Conservation (phyloP, 2,797 vertebrate species). For the Enteromius unitaeniatus region DNA sequence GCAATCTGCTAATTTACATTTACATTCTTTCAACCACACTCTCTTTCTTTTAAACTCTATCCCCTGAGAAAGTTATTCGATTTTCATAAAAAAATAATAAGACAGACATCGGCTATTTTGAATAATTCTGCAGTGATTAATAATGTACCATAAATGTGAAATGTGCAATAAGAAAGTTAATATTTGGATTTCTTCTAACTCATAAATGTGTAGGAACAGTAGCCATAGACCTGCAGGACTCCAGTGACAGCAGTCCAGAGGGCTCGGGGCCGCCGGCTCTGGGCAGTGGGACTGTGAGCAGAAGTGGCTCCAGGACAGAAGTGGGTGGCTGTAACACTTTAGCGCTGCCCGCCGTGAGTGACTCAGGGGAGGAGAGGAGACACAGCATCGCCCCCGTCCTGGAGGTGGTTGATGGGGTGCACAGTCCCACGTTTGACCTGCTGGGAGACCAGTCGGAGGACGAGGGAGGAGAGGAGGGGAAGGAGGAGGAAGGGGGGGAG, state of each 20-base stretch:
- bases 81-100: not conserved
- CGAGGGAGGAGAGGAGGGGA: constrained; percentile 79
- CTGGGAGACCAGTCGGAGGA: constrained; percentile 85
- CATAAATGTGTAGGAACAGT: constrained; percentile 76
- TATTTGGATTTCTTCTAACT: not conserved
- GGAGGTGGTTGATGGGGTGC: constrained; percentile 82
- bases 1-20: not conserved
- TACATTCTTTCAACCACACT: not conserved
- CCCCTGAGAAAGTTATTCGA: not conserved
- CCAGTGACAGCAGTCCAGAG: constrained; percentile 83
- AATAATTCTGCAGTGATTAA: not conserved
- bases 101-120: not conserved
- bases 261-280: constrained; percentile 69
- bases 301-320: constrained; percentile 73
- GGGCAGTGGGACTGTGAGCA: constrained; percentile 66
- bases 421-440: constrained; percentile 80
- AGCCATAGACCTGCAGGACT: constrained; percentile 85
- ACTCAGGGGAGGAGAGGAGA: constrained; percentile 75
- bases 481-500: constrained; percentile 75
- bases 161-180: not conserved
- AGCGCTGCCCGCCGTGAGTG: constrained; percentile 73
- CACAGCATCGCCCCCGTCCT: constrained; percentile 86
- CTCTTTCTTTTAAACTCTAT: not conserved
- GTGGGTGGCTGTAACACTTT: constrained; percentile 75
- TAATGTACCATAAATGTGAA: not conserved